phyloP scores from a whole-genome alignment of 2,797 vertebrate genomes.

The Catostomus latipinnis region DNA sequence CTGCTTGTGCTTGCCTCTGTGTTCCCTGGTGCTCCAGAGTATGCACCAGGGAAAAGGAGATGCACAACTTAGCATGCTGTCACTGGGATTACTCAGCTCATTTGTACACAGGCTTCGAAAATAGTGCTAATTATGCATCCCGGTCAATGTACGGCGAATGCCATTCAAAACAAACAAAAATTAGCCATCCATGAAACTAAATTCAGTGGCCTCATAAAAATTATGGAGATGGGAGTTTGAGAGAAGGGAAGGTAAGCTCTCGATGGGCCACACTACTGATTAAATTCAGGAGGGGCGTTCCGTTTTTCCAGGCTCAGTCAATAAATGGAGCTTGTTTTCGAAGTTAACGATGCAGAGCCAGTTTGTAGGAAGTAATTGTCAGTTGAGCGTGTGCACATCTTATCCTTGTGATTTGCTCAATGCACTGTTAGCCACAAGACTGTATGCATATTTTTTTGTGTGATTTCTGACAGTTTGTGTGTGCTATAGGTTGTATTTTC shows the following conservation, averaged over 20 bases:
- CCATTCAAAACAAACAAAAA: conserved; percentile 66
- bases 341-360: conserved; percentile 42
- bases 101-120: conserved; percentile 68
- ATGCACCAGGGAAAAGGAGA: conserved; percentile 24
- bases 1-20: conserved; percentile 14
- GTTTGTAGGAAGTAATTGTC: conserved; percentile 55
- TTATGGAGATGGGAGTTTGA: conserved; percentile 28
- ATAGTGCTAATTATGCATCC: conserved; percentile 65
- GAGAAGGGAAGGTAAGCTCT: conserved; percentile 50
- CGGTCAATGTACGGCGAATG: conserved; percentile 52
- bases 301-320: conserved; percentile 58
- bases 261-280: conserved; percentile 55
- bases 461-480: neutral
- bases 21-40: conserved; percentile 18
- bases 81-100: conserved; percentile 59
- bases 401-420: conserved; percentile 31
- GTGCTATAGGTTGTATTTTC: neutral
- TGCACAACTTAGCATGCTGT: conserved; percentile 47
- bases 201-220: conserved; percentile 54
- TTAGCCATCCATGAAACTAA: conserved; percentile 63
- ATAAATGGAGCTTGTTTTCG: conserved; percentile 54
- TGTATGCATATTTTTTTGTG: neutral
- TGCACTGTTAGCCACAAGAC: neutral
- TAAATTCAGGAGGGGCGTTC: conserved; percentile 60
- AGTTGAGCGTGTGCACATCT: conserved; percentile 60